Conservation (phyloP, 2,797 vertebrate species). For the Poeciliopsis paucimaculata region DNA sequence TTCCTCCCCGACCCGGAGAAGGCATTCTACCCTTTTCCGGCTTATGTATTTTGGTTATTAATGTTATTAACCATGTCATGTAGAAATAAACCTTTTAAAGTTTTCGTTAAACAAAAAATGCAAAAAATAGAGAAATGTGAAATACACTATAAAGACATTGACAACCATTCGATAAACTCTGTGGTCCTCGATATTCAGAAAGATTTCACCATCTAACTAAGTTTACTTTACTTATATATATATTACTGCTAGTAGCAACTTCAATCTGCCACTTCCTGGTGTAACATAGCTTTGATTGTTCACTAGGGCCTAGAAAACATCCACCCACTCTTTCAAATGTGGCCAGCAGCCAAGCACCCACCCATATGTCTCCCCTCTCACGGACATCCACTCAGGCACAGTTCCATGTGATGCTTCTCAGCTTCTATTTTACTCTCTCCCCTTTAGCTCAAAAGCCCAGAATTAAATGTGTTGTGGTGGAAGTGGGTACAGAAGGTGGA, state of each 20-base stretch:
- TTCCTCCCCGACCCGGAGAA: too few relatives aligned
- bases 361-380: slow-evolving; percentile 21
- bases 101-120: neutral
- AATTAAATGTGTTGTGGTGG: slow-evolving; percentile 54
- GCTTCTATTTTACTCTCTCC: slow-evolving; percentile 57
- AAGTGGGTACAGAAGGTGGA: slow-evolving; percentile 18
- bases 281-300: slow-evolving; percentile 11
- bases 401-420: slow-evolving; percentile 47
- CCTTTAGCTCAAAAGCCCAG: slow-evolving; percentile 39
- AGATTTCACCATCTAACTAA: neutral
- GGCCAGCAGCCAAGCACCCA: slow-evolving; percentile 6
- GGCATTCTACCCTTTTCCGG: too few relatives aligned
- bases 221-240: neutral
- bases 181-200: neutral
- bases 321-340: slow-evolving; percentile 15
- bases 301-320: slow-evolving; percentile 11
- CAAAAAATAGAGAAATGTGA: neutral
- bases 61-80: neutral
- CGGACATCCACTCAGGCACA: slow-evolving; percentile 40
- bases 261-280: slow-evolving; percentile 5
- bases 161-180: neutral
- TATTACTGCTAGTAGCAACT: neutral
- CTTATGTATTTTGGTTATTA: neutral
- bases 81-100: neutral
- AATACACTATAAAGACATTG: neutral